phyloP scores from a whole-genome alignment of 1,140 invertebrate genomes.

The Holotrichia oblita region DNA sequence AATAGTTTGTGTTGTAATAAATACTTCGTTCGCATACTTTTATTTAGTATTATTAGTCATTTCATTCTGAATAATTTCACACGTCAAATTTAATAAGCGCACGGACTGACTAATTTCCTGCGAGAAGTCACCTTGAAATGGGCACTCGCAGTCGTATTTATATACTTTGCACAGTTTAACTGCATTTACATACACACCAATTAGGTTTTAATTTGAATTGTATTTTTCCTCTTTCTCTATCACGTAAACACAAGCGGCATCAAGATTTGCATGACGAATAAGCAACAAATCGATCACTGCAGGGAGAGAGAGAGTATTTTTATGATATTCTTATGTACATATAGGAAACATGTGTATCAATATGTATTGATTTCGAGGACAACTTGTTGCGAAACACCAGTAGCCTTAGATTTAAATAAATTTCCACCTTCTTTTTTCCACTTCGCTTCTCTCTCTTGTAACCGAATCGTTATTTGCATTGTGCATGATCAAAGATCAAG shows the following conservation, averaged over 20 bases:
- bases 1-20: constrained; percentile 1
- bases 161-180: constrained; percentile 29
- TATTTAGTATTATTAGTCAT: constrained; percentile 21
- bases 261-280: neutral
- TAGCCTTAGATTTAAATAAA: constrained; percentile 24
- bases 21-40: constrained; percentile 8
- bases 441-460: constrained; percentile 18
- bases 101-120: constrained; percentile 25
- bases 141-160: constrained; percentile 21
- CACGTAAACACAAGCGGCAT: constrained; percentile 6
- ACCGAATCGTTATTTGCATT: constrained; percentile 34
- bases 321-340: constrained; percentile 15
- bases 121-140: constrained; percentile 21
- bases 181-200: constrained; percentile 31
- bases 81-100: constrained; percentile 14
- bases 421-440: no score
- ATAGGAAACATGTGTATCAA: constrained; percentile 3
- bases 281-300: neutral
- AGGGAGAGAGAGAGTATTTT: neutral
- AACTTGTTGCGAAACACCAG: constrained; percentile 30
- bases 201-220: constrained; percentile 26
- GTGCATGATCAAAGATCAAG: constrained; percentile 34
- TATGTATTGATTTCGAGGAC: constrained; percentile 28
- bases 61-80: constrained; percentile 29
- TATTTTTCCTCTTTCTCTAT: constrained; percentile 15